phyloP scores from a whole-genome alignment of 1,140 invertebrate species.

The Acromyrmex heyeri region DNA sequence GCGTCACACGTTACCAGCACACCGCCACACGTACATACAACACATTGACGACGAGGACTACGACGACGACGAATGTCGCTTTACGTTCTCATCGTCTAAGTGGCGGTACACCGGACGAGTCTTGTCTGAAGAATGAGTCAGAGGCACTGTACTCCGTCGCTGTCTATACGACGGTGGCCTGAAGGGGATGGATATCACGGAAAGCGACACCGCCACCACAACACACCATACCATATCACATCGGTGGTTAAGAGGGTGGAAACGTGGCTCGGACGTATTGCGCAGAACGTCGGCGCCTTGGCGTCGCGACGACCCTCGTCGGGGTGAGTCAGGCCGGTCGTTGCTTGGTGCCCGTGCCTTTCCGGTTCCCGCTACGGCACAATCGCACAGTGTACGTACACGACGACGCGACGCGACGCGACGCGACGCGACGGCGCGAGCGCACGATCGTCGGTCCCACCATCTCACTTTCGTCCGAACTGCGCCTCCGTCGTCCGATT shows the following conservation, averaged over 20 bases:
- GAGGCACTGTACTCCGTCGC: constrained; percentile 27
- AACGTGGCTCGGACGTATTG: constrained; percentile 66
- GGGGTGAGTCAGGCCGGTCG: constrained; percentile 61
- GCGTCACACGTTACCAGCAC: constrained; percentile 35
- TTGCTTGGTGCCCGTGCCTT: constrained; percentile 67
- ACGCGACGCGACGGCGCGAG: constrained; percentile 14
- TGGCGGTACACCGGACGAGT: constrained; percentile 38
- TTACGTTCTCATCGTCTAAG: constrained; percentile 48
- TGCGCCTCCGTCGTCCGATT: background rate
- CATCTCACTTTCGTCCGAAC: background rate
- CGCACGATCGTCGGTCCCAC: background rate
- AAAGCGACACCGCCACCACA: constrained; percentile 4
- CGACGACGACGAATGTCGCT: constrained; percentile 20
- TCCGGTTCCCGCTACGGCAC: constrained; percentile 22
- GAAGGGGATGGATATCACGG: constrained; percentile 5
- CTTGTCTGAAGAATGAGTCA: constrained; percentile 68
- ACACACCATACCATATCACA: background rate
- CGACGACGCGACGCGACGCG: constrained; percentile 4
- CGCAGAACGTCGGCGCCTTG: constrained; percentile 72
- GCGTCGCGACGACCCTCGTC: constrained; percentile 64
- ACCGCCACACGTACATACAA: background rate
- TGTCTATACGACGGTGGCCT: background rate
- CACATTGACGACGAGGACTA: background rate
- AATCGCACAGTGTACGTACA: constrained; percentile 40
- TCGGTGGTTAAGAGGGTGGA: constrained; percentile 38